Base-by-base conservation (phyloP, 2,113 vertebrate genomes). In the Empidonax traillii region DNA sequence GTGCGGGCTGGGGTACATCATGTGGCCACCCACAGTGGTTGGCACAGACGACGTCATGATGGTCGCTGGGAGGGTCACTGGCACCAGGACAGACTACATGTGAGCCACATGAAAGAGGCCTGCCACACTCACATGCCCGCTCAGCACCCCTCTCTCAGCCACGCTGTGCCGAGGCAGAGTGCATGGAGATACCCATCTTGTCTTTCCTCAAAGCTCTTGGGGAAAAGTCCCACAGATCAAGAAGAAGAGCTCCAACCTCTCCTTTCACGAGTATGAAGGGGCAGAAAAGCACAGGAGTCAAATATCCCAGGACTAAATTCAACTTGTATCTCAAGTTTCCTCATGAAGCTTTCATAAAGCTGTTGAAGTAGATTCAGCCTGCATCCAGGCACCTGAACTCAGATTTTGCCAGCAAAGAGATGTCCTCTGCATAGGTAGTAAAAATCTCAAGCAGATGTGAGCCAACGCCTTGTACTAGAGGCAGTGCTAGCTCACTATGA, bases 1-100 rank as follows among this genome's bases (percentile, higher is more conserved):
- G 22, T 99, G 99, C 19, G 99, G 98, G 90, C 99, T 99, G 94
- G 98, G 98, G 97, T 99, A 99, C 99, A 99, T 99, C 99, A 99
- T 99, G 98, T 99, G 99, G 97, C 99, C 99, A 14, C 99, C 98
- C 97, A 99, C 98, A 6, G 99, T 99, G 79, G 99, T 99, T 90
- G 99, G 99, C 97, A 99, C 98, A 3, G 99, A 99, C 2, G 99
- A 99, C 31, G 99, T 99, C 98, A 99, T 99, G 97, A 99, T 99
- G 97, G 99, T 99, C n/a, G 99, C 99, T 2, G 99, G 99, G 98
- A 99, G 98, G 94, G 99, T 99, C 97, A 99, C 99, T 94, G 98
- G 89, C 97, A 84, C 25, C 72, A 96, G 97, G 97, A 97, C 65
- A 97, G 86, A 78, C 9, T 8, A 52, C n/a, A 55, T 0, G 43